phyloP scores from a whole-genome alignment of 2,797 vertebrate species.

The Falco columbarius region DNA sequence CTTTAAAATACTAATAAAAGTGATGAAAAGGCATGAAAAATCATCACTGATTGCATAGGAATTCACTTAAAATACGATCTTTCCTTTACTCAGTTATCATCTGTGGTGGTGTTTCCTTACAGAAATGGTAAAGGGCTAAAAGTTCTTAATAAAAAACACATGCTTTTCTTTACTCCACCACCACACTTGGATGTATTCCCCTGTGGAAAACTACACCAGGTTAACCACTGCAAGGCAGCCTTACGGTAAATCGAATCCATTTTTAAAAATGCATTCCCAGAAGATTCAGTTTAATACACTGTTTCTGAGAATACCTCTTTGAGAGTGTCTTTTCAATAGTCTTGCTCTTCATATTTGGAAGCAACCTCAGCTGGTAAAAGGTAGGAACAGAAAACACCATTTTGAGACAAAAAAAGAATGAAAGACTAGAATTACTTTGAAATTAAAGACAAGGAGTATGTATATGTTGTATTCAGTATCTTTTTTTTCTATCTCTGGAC shows the following conservation, averaged over 20 bases:
- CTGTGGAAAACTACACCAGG: constrained; percentile 63
- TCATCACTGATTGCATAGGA: constrained; percentile 61
- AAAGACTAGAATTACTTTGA: not conserved
- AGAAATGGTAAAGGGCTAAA: constrained; percentile 71
- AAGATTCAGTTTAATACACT: constrained; percentile 46
- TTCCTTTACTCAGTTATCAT: constrained; percentile 71
- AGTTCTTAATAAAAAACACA: constrained; percentile 77
- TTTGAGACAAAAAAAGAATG: not conserved
- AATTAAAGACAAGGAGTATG: not conserved
- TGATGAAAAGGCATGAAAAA: constrained; percentile 65
- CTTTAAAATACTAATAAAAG: constrained; percentile 67
- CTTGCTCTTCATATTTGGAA: constrained; percentile 53
- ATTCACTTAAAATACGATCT: constrained; percentile 67
- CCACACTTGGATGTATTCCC: constrained; percentile 64
- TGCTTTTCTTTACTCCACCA: constrained; percentile 68
- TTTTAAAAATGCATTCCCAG: constrained; percentile 64
- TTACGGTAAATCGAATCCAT: constrained; percentile 59
- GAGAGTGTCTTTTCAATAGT: constrained; percentile 46
- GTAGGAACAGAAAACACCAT: not conserved
- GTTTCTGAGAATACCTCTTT: constrained; percentile 68
- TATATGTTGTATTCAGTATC: not conserved
- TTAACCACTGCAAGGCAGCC: constrained; percentile 63
- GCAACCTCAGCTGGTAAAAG: not conserved
- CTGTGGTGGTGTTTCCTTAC: constrained; percentile 68
- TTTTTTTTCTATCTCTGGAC: not conserved